These are phyloP conservation scores for Eulacestoma nigropectus DNA, from an alignment of 2,113 vertebrate genomes.

Conservation along the genomic window DNA sequence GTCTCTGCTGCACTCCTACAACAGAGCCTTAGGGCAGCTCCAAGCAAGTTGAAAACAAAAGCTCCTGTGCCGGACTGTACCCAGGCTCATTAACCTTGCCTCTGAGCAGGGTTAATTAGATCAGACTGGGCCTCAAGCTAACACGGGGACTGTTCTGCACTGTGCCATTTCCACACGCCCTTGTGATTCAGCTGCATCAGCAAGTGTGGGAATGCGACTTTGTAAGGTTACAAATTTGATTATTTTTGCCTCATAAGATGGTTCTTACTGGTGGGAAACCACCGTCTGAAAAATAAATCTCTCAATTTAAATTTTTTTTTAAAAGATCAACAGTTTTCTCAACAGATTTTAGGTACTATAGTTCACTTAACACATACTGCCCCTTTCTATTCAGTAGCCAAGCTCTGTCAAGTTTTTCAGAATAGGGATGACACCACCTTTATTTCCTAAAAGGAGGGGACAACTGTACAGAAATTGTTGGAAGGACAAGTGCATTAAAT, in stretches of 20 bases:
- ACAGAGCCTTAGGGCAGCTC: neutral
- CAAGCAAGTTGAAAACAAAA: neutral
- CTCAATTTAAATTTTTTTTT: neutral
- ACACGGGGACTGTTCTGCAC: neutral
- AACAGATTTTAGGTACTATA: neutral
- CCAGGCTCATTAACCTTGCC: slow-evolving; percentile 21
- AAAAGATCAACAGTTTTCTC: neutral
- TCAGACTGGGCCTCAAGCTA: neutral
- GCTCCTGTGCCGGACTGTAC: neutral
- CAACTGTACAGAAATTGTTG: neutral
- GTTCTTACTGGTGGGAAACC: neutral
- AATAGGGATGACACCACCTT: neutral
- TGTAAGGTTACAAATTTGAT: neutral
- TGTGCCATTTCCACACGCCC: neutral
- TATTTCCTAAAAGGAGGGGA: neutral
- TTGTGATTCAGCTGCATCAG: neutral
- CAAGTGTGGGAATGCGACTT: neutral
- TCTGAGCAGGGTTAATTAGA: slow-evolving; percentile 38
- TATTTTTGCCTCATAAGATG: neutral
- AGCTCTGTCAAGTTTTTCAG: neutral
- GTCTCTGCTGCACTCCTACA: neutral
- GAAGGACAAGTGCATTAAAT: neutral
- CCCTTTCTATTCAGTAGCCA: neutral
- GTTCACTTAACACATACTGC: neutral
- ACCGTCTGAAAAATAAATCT: neutral